Evolutionary conservation across 2,888 invertebrate species (phyloP).

Genomic region (Aspidiotus rigidus): DNA sequence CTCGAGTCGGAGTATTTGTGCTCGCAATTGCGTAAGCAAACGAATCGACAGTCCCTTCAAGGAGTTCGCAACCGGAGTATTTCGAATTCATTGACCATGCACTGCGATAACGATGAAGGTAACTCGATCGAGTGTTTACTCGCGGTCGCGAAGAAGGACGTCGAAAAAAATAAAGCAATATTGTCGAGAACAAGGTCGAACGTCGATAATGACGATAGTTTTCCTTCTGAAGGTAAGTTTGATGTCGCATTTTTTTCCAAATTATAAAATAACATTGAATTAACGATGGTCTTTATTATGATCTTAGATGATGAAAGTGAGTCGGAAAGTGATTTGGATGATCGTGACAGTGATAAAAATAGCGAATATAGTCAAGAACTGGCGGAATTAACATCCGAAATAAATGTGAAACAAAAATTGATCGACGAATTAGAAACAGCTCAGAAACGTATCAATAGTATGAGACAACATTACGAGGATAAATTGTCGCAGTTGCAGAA

Average conservation of each 20-base stretch:
- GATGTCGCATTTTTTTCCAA: neutral
- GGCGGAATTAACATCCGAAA: conserved; percentile 82
- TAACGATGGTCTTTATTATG: no score
- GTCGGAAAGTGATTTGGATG: conserved; percentile 18
- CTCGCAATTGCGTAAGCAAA: conserved; percentile 54
- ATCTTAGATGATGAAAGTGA: conserved; percentile 26
- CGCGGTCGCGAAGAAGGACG: conserved; percentile 26
- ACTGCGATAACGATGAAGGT: conserved; percentile 23
- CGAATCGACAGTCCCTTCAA: conserved; percentile 17
- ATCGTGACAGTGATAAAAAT: conserved; percentile 22
- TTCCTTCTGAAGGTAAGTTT: conserved; percentile 20
- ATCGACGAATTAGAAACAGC: conserved; percentile 88
- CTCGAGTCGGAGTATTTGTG: conserved; percentile 77
- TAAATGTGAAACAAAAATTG: conserved; percentile 85
- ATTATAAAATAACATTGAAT: no score
- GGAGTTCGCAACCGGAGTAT: conserved; percentile 19
- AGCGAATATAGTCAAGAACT: conserved; percentile 55
- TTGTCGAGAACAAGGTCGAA: conserved; percentile 16
- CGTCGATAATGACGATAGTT: conserved; percentile 19
- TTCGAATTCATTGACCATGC: conserved; percentile 22
- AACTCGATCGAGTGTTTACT: conserved; percentile 25
- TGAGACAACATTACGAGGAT: conserved; percentile 86
- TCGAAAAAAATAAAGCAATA: conserved; percentile 27
- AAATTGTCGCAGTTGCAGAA: conserved; percentile 73
- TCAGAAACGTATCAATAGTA: conserved; percentile 71